Evolutionary conservation across 2,113 vertebrate genomes (phyloP).

Genomic region (Sialia sialis): DNA sequence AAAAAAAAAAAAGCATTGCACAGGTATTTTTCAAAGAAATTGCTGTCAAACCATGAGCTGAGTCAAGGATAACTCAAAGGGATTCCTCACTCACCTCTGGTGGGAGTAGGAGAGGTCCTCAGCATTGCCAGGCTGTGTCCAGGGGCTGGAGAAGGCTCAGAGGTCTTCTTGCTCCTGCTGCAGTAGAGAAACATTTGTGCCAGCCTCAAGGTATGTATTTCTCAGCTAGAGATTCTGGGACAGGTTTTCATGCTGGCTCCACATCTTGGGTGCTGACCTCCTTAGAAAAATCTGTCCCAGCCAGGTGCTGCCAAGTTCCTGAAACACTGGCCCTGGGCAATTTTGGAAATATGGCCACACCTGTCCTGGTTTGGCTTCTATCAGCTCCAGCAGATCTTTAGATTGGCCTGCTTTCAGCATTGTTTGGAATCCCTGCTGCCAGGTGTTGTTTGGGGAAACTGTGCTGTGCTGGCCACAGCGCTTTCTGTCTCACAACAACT

Average conservation of each 20-base stretch:
- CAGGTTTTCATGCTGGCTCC: background rate
- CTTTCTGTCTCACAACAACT: background rate
- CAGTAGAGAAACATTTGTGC: background rate
- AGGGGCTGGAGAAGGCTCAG: background rate
- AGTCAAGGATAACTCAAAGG: background rate
- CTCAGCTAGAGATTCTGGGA: background rate
- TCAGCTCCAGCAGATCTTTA: background rate
- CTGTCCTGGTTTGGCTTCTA: background rate
- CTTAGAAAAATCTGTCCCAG: conserved; percentile 16
- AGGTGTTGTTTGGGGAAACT: conserved; percentile 53
- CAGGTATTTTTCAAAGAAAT: background rate
- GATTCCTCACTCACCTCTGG: background rate
- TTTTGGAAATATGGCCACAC: background rate
- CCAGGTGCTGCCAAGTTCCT: background rate
- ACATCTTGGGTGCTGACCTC: conserved; percentile 6
- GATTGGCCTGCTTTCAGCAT: background rate
- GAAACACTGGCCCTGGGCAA: background rate
- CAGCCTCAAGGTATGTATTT: background rate
- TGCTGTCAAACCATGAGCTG: background rate
- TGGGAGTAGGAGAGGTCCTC: background rate
- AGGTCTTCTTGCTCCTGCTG: background rate
- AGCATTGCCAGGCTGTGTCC: background rate
- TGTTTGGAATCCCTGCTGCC: conserved; percentile 38
- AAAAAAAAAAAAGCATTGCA: background rate
- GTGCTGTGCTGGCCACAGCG: background rate